Base-by-base conservation (phyloP, 2,113 vertebrate genomes). In the Brachypteracias leptosomus region DNA sequence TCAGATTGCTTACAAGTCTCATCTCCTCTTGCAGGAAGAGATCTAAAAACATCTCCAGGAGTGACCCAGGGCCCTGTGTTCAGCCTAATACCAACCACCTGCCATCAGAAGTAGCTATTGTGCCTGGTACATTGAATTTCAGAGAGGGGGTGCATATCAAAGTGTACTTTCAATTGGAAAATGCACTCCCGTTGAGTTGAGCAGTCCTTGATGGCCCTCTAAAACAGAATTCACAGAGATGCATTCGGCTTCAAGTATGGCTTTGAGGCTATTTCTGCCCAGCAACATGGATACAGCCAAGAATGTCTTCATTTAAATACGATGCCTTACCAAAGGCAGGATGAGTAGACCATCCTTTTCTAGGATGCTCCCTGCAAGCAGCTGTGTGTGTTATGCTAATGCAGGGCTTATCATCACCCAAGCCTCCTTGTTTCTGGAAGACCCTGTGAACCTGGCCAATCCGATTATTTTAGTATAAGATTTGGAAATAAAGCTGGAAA, bases 251-350 rank as follows among this genome's bases (percentile, higher is more conserved):
- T 94, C 54, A 85, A 20, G 55, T 54, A 35, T 35, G 58, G 21
- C 76, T 76, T 88, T 66, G 51, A 71, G 61, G 55, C n/a, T 81
- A 6, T 36, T 88, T 86, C 59, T 84, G 20, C 51, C 65, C 55
- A 67, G 33, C 20, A 84, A 38, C 42, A 6, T 2, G 2, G 21
- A 21, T 77, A 24, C 33, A 66, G 46, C 28, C 79, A 74, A 73
- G 72, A 91, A 80, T 80, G 35, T 62, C 78, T 92, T 93, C 10
- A 86, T 96, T 90, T 96, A 75, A 90, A 74, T 94, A 86, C 3
- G 10, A 93, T 94, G 62, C 40, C 26, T 78, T 81, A 42, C 18
- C 20, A 21, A 82, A 67, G 33, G 25, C 46, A 35, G 36, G 47
- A 38, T 19, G 10, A 42, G 29, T 35, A 66, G 71, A 47, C 17